These are phyloP conservation scores for Mellilla xanthometata DNA, from an alignment of 2,888 invertebrate genomes.

Conservation along the genomic window DNA sequence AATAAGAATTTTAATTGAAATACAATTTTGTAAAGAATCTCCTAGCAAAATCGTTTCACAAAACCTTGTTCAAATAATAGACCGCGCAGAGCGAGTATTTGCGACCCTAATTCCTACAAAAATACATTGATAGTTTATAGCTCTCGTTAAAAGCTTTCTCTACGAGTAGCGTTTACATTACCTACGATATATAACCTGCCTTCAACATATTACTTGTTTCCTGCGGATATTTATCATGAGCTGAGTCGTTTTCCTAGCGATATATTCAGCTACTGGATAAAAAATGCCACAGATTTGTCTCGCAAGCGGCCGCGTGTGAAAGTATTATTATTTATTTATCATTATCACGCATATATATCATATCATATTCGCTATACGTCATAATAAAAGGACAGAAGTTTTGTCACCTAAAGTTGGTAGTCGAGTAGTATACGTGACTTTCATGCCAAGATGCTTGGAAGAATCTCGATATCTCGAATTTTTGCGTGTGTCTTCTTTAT, in stretches of 20 bases:
- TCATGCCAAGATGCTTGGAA: constrained; percentile 14
- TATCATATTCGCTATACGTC: constrained; percentile 28
- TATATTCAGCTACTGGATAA: constrained; percentile 53
- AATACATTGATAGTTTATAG: constrained; percentile 45
- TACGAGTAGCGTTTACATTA: constrained; percentile 53
- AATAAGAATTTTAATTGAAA: constrained; percentile 1
- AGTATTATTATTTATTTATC: constrained; percentile 27
- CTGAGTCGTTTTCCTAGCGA: constrained; percentile 56
- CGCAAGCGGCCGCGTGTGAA: constrained; percentile 18
- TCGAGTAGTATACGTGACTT: constrained; percentile 28
- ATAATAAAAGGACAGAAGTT: constrained; percentile 26
- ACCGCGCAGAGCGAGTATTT: constrained; percentile 30
- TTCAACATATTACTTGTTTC: constrained; percentile 60
- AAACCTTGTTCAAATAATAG: constrained; percentile 32
- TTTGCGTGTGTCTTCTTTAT: too few species aligned
- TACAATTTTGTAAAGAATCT: constrained; percentile 6
- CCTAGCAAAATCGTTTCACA: constrained; percentile 21
- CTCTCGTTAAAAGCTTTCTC: constrained; percentile 51
- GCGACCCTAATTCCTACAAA: constrained; percentile 33
- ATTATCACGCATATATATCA: constrained; percentile 29
- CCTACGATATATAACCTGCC: constrained; percentile 60
- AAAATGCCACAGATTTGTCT: constrained; percentile 53
- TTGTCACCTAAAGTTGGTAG: constrained; percentile 18
- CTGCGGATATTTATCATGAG: constrained; percentile 60
- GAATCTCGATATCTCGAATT: neutral